These are phyloP conservation scores for Sarcophaga rosellei DNA, from an alignment of 2,888 invertebrate species.

Conservation along the genomic window DNA sequence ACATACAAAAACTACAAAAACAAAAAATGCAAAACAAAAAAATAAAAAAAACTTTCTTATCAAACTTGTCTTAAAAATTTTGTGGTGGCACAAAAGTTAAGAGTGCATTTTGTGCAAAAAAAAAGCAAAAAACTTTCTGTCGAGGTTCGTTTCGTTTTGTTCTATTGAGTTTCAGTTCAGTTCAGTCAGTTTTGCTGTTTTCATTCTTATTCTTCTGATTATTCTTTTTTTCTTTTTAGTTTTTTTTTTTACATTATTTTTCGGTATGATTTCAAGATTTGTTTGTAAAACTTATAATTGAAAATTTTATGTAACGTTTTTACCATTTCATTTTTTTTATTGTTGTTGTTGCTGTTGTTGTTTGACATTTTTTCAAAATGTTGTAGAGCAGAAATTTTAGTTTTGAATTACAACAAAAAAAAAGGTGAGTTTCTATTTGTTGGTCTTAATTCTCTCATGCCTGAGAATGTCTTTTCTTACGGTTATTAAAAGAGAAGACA, in stretches of 20 bases:
- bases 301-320: constrained; percentile 67
- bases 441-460: constrained; percentile 35
- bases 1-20: constrained; percentile 42
- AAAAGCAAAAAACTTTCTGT: constrained; percentile 49
- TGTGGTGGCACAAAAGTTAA: constrained; percentile 68
- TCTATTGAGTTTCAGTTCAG: not conserved
- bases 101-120: constrained; percentile 65
- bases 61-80: constrained; percentile 67
- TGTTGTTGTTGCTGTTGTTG: constrained; percentile 2
- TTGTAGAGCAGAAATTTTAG: constrained; percentile 32
- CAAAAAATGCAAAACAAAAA: constrained; percentile 21
- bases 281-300: constrained; percentile 68
- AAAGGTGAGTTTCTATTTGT: constrained; percentile 61
- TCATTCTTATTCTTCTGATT: not conserved
- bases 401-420: constrained; percentile 2
- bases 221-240: constrained; percentile 17
- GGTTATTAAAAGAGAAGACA: not conserved
- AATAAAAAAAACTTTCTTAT: constrained; percentile 65
- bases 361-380: constrained; percentile 21
- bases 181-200: not conserved
- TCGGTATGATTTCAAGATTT: constrained; percentile 66
- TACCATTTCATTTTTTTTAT: constrained; percentile 30
- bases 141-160: constrained; percentile 36
- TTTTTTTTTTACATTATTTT: constrained; percentile 41
- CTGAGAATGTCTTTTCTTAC: not conserved